Conservation (phyloP, 2,797 vertebrate species). For the Etheostoma perlongum region DNA sequence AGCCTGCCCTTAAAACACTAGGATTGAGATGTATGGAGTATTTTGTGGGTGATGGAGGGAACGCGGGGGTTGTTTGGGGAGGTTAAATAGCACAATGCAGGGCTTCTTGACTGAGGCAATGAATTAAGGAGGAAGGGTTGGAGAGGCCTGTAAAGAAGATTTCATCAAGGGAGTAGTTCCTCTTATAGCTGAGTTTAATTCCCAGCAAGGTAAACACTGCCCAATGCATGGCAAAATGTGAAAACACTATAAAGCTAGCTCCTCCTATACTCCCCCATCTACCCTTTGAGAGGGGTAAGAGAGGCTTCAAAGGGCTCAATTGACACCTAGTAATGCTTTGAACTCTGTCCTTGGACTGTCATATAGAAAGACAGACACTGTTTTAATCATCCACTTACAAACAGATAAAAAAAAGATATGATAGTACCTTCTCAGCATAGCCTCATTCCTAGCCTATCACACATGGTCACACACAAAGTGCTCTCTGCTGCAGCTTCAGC, state of each 20-base stretch:
- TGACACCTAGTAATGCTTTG: conserved; percentile 73
- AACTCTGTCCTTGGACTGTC: conserved; percentile 76
- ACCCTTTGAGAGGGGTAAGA: conserved; percentile 56
- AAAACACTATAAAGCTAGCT: conserved; percentile 44
- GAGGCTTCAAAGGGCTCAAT: conserved; percentile 74
- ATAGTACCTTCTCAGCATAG: conserved; percentile 36
- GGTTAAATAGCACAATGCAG: conserved; percentile 45
- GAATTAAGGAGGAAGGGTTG: conserved; percentile 18
- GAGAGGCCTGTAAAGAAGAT: conserved; percentile 43
- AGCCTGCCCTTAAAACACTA: conserved; percentile 60
- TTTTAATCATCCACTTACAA: conserved; percentile 67
- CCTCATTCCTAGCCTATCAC: conserved; percentile 22
- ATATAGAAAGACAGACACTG: conserved; percentile 58
- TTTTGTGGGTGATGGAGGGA: conserved; percentile 29
- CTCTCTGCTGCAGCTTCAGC: conserved; percentile 19
- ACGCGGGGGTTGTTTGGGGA: conserved; percentile 35
- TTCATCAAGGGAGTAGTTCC: conserved; percentile 44
- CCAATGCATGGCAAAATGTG: conserved; percentile 31
- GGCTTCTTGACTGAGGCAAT: conserved; percentile 14
- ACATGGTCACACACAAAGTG: not conserved
- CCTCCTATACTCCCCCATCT: conserved; percentile 45
- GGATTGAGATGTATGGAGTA: conserved; percentile 54
- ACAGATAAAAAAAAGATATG: conserved; percentile 60
- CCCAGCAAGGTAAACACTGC: conserved; percentile 44
- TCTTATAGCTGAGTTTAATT: conserved; percentile 49